Percentiles rank a stretch among this genome's conserved stretches.
phyloP scores from a whole-genome alignment of 2,888 invertebrate genomes.

The Empis stercorea region DNA sequence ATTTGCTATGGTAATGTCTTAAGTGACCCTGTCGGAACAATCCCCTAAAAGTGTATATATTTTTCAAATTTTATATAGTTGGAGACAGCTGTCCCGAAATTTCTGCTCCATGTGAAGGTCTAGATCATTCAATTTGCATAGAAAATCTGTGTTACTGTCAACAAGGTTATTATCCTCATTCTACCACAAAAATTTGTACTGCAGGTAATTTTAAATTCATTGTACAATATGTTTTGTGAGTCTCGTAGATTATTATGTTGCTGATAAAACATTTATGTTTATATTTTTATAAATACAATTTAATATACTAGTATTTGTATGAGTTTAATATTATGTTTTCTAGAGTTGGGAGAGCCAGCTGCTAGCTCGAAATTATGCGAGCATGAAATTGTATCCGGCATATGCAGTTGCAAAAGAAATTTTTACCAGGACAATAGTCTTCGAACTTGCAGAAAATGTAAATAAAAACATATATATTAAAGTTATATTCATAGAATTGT shows the following conservation, averaged over 20 bases:
- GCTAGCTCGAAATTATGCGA: no score
- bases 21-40: no score
- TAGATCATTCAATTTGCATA: conserved; percentile 10
- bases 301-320: no score
- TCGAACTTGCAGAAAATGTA: conserved; percentile 12
- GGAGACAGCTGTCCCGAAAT: conserved; percentile 10
- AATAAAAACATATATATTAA: not conserved
- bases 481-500: no score
- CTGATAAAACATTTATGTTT: no score
- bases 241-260: no score
- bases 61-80: not conserved
- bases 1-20: no score
- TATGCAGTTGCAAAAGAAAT: conserved; percentile 8
- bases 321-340: not conserved
- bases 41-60: no score
- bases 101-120: conserved; percentile 8
- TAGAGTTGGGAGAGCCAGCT: conserved; percentile 10
- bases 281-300: no score
- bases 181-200: conserved; percentile 5
- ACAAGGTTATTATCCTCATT: conserved; percentile 9
- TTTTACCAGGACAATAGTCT: conserved; percentile 7
- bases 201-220: conserved; percentile 7
- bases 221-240: no score
- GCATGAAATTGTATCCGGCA: no score
- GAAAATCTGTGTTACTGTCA: conserved; percentile 11